Percentiles rank a stretch among this genome's conserved stretches.
These are phyloP conservation scores for Ochotona princeps DNA, from an alignment of 2,113 vertebrate genomes.

Conservation along the genomic window DNA sequence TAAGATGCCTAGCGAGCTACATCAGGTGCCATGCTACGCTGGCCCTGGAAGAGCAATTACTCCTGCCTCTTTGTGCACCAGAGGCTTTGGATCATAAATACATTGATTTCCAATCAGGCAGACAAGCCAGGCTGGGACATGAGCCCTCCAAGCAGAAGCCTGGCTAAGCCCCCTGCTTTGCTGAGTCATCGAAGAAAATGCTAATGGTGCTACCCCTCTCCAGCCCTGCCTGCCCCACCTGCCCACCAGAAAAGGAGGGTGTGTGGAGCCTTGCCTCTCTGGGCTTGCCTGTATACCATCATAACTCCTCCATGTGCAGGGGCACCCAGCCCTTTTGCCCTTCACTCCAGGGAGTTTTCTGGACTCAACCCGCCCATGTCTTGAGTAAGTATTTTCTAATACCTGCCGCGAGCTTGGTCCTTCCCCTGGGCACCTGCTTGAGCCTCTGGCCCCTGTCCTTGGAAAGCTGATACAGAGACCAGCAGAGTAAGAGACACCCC, in stretches of 20 bases:
- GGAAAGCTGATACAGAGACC: neutral
- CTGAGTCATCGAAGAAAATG: conserved; percentile 66
- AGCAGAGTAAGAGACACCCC: neutral
- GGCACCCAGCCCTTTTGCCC: neutral
- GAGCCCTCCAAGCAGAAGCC: conserved; percentile 34
- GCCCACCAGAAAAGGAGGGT: too few relatives aligned
- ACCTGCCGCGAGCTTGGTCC: neutral
- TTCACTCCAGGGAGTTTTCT: neutral
- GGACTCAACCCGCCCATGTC: neutral
- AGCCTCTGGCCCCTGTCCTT: neutral
- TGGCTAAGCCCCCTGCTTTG: conserved; percentile 36
- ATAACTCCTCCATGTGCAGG: too few relatives aligned
- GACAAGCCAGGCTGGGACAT: conserved; percentile 62
- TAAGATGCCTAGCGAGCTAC: neutral
- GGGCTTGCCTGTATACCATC: too few relatives aligned
- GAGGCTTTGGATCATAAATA: conserved; percentile 62
- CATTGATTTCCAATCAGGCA: conserved; percentile 73
- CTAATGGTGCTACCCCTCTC: neutral
- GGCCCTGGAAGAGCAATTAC: conserved; percentile 41
- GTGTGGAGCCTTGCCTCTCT: too few relatives aligned
- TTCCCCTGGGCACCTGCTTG: neutral
- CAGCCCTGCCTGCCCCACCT: too few relatives aligned
- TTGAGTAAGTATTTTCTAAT: neutral
- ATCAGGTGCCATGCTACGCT: neutral
- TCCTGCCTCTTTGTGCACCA: conserved; percentile 42